Base-by-base conservation (phyloP, 2,797 vertebrate species). In the Lutjanus argentimaculatus region DNA sequence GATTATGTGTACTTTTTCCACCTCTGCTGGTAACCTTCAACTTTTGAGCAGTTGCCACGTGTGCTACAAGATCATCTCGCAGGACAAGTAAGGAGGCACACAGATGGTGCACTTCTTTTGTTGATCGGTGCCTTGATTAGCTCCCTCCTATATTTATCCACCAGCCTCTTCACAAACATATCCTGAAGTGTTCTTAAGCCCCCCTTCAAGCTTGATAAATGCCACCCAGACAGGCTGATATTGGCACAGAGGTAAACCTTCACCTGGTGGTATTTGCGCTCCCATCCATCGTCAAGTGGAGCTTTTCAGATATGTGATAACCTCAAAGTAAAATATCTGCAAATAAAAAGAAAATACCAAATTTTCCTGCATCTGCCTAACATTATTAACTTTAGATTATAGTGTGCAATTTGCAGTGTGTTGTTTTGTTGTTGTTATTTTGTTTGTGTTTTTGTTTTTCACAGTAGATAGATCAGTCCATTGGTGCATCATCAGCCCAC, bases 241-340 rank as follows among this genome's bases (percentile, higher is more conserved):
- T 90, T 80, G 87, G 87, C 72, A 77, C 69, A 72, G 66, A 75
- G 67, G 85, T 88, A 82, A 92, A 91, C 86, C 70, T 84, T 89
- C 89, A 93, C 89, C 85, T 90, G 73, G 64, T 92, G 91, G 52
- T 90, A 93, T 94, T 93, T 93, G 80, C 89, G 78, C 73, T 89
- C 64, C 85, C 63, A 75, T 89, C 88, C 65, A 36, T 86, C 78
- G 66, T 73, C 57, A 15, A 59, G 51, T 72, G 75, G 53, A 42
- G n/a, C 70, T 85, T 69, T 78, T 84, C 74, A 63, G 68, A 55
- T 75, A 62, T 73, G 56, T 66, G 58, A 58, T 72, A 56, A 80
- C 64, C 49, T 73, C 57, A 7, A 75, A 66, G 66, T 52, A 52
- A 78, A 82, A 86, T 64, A 65, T 75, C 65, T 57, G 67, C 43